Percentiles rank a stretch among this genome's conserved stretches.
Evolutionary conservation across 1,140 invertebrate species (phyloP).

Genomic region (Telenomus remus): DNA sequence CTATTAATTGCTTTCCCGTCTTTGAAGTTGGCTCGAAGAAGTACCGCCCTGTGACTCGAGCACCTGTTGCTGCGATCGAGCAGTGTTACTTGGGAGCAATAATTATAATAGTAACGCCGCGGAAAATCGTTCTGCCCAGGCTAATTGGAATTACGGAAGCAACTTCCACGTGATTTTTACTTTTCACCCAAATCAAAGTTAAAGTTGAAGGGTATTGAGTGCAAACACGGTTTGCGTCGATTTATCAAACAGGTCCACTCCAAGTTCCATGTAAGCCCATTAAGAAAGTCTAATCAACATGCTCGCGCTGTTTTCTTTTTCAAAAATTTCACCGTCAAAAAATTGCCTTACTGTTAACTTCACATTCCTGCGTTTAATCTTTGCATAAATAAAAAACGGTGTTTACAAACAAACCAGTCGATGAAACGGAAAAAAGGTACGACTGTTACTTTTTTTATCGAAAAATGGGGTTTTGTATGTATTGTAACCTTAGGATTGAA

Average conservation of each 20-base stretch:
- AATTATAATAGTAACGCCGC: constrained; percentile 38
- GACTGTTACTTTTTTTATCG: too few species aligned
- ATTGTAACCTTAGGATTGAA: neutral
- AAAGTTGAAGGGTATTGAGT: constrained; percentile 31
- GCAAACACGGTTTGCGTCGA: constrained; percentile 32
- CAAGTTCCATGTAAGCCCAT: constrained; percentile 21
- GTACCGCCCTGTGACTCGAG: constrained; percentile 44
- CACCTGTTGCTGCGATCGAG: constrained; percentile 42
- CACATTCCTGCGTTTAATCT: too few species aligned
- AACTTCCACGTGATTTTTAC: constrained; percentile 19
- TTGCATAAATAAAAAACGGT: too few species aligned
- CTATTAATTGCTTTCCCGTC: constrained; percentile 67
- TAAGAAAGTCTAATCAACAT: constrained; percentile 31
- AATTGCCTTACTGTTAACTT: neutral
- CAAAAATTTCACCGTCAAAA: constrained; percentile 3
- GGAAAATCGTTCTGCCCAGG: constrained; percentile 36
- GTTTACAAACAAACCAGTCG: too few species aligned
- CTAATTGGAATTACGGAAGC: constrained; percentile 49
- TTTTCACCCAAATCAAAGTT: constrained; percentile 21
- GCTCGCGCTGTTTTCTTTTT: constrained; percentile 10
- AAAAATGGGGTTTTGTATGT: too few species aligned
- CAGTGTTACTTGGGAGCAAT: constrained; percentile 31
- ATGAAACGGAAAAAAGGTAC: too few species aligned
- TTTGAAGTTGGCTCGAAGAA: constrained; percentile 43
- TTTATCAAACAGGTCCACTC: constrained; percentile 23